Base-by-base conservation (phyloP, 2,797 vertebrate species). In the Parambassis ranga region DNA sequence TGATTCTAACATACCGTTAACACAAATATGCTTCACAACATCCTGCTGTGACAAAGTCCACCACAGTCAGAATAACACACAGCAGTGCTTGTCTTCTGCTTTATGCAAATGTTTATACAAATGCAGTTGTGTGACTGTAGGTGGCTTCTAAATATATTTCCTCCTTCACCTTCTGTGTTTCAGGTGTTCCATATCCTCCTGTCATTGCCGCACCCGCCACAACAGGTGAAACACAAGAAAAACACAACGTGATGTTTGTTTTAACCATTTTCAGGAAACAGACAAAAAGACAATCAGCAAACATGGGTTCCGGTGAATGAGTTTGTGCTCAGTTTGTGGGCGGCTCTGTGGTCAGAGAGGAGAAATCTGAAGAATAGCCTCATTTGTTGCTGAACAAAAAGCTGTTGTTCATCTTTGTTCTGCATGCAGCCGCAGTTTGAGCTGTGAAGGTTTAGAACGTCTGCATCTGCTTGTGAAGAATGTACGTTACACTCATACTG, bases 181-280 rank as follows among this genome's bases (percentile, higher is more conserved):
- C 48, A 59, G 83, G 66, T 26, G 22, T 10, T 58, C 46, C 76
- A 8, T 68, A 33, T 55, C 9, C 22, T 44, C 3, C 50, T 3
- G 42, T 4, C 7, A 26, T 0, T 1, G 31, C 3, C 35, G 32
- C 3, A 36, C 44, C 64, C 10, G 2, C 18, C 15, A 28, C 65
- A 49, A 50, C 69, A 79, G 81, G 82, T 85, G 37, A 81, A 75
- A 19, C 2, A 1, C 22, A 11, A 16, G 5, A 24, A 9, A 44
- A 50, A 38, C 3, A n/a, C 5, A 14, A 19, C 2, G 42, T 23
- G 6, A 20, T 15, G 7, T 13, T 20, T 10, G 1, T 15, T 32
- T 39, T 35, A 13, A 27, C 7, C 6, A 15, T 50, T n/a, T 42
- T 24, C 11, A 32, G 20, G 24, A 8, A 16, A 22, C 20, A 16